Conservation (phyloP, 1,140 invertebrate species). For the Lepidostoma basale region DNA sequence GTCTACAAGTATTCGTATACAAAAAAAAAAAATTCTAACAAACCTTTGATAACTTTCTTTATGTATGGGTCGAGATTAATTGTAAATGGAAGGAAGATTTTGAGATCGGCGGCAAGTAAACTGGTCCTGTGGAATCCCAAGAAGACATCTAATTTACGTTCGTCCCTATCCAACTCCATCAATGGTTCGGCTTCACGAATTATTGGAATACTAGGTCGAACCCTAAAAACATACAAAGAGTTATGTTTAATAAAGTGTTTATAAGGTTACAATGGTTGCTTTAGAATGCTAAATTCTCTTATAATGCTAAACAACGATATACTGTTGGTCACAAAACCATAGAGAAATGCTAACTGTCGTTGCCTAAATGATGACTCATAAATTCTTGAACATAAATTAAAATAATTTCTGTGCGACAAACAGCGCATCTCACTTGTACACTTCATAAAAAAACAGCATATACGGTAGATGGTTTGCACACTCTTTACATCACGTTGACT, state of each 20-base stretch:
- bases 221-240: slow-evolving; percentile 59
- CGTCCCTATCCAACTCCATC: slow-evolving; percentile 90
- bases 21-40: slow-evolving; percentile 7
- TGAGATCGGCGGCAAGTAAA: slow-evolving; percentile 83
- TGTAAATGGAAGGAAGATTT: slow-evolving; percentile 94
- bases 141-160: slow-evolving; percentile 92
- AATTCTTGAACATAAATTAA: no score
- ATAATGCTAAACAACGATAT: no score
- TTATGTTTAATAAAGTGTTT: background rate
- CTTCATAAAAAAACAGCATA: no score
- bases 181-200: slow-evolving; percentile 88
- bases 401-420: no score
- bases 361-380: no score
- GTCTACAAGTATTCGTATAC: no score
- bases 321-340: no score
- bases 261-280: background rate
- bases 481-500: no score
- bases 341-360: no score
- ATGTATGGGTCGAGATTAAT: slow-evolving; percentile 97
- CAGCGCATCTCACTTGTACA: no score
- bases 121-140: slow-evolving; percentile 84
- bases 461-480: no score
- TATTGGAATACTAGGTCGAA: slow-evolving; percentile 79
- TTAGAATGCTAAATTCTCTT: background rate
- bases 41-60: slow-evolving; percentile 92